Evolutionary conservation across 2,113 vertebrate species (phyloP).

Genomic region (Capreolus pygargus): DNA sequence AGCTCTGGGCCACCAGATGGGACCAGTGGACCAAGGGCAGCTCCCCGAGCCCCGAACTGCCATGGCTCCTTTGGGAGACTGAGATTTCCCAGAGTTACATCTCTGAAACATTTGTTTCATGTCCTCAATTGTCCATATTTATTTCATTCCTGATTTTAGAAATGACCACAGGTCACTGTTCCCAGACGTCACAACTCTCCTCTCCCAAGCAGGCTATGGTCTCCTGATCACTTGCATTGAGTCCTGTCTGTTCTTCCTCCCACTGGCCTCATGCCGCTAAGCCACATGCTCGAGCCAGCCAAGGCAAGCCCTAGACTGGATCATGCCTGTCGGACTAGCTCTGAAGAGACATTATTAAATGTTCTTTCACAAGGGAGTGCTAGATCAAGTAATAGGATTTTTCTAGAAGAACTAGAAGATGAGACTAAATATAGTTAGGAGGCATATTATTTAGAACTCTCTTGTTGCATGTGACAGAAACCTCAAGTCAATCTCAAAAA

Average conservation of each 20-base stretch:
- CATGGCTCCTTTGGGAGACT: not conserved
- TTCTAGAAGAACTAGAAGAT: not conserved
- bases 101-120: not conserved
- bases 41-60: not conserved
- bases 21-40: not conserved
- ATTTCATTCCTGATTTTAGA: constrained; percentile 30
- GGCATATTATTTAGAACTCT: not conserved
- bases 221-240: not conserved
- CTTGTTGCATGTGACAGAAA: constrained; percentile 2
- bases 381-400: not conserved
- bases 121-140: not conserved
- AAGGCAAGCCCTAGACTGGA: not conserved
- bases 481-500: not conserved
- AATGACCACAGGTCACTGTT: not conserved
- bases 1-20: not conserved
- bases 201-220: not conserved
- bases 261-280: not conserved
- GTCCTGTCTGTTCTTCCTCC: not conserved
- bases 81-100: not conserved
- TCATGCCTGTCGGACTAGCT: not conserved
- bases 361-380: not conserved
- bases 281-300: not conserved
- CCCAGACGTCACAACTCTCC: not conserved
- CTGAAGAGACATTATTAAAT: not conserved
- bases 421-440: constrained; percentile 18